A percentile compares a stretch with the other conserved stretches of the same genome.
phyloP scores from a whole-genome alignment of 2,797 vertebrate genomes.

The Periophthalmus magnuspinnatus region DNA sequence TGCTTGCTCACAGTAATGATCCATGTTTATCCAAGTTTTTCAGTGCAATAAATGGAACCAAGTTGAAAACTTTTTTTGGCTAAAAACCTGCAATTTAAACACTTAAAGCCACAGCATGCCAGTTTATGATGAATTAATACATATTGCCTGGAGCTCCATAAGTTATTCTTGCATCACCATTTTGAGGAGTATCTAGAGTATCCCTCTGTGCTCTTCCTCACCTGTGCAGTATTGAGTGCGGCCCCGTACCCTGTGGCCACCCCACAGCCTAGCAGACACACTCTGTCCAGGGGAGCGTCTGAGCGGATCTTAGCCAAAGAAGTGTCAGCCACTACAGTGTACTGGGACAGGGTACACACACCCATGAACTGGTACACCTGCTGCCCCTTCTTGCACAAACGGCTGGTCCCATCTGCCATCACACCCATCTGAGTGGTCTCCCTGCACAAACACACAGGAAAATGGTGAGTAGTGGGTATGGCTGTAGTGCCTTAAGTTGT shows the following conservation, averaged over 20 bases:
- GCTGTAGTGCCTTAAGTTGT: no score
- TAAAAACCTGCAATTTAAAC: no score
- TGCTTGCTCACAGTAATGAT: no score
- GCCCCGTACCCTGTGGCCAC: slow-evolving; percentile 93
- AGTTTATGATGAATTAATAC: no score
- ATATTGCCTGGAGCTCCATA: no score
- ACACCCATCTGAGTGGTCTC: slow-evolving; percentile 42
- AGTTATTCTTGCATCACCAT: no score
- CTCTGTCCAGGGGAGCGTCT: slow-evolving; percentile 86
- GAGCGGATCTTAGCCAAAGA: slow-evolving; percentile 86
- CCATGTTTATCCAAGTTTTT: no score
- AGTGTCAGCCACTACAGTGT: slow-evolving; percentile 89
- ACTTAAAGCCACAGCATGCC: no score
- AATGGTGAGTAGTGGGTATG: not conserved
- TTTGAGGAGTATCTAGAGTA: not conserved
- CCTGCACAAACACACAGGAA: slow-evolving; percentile 30
- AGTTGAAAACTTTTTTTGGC: no score
- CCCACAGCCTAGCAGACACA: slow-evolving; percentile 90
- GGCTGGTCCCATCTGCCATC: slow-evolving; percentile 60
- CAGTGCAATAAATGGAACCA: no score
- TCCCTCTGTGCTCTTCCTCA: slow-evolving; percentile 40
- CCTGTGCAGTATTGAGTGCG: slow-evolving; percentile 87
- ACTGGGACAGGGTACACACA: slow-evolving; percentile 91
- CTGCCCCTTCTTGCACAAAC: slow-evolving; percentile 82
- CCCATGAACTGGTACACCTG: slow-evolving; percentile 91